Percentiles rank a stretch among this genome's conserved stretches.
Conservation (phyloP, 2,113 vertebrate genomes). For the Chlamydotis undulata region DNA sequence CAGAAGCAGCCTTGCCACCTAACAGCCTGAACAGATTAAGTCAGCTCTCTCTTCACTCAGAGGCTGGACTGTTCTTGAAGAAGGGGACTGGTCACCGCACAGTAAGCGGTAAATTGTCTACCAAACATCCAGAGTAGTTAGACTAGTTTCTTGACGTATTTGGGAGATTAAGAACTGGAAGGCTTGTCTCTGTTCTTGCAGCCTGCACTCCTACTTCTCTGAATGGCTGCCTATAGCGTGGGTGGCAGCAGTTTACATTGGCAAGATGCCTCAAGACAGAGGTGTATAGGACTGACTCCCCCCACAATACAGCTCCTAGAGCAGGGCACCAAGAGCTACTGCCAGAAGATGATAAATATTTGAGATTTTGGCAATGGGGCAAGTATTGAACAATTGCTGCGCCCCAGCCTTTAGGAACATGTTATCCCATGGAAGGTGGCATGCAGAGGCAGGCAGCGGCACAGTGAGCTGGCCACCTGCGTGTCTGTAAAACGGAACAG, state of each 20-base stretch:
- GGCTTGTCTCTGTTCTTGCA: neutral
- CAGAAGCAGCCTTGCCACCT: neutral
- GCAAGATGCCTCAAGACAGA: slow-evolving; percentile 51
- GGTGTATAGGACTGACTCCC: neutral
- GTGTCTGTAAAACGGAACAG: neutral
- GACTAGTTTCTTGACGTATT: slow-evolving; percentile 45
- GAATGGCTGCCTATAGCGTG: slow-evolving; percentile 12
- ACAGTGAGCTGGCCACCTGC: neutral
- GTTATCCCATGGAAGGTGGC: fast-evolving
- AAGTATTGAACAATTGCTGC: neutral
- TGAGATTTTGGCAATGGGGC: neutral
- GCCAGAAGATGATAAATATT: neutral
- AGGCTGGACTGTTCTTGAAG: neutral
- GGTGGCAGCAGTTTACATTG: slow-evolving; percentile 54
- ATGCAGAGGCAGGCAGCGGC: neutral
- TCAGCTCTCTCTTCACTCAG: neutral
- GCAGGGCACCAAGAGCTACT: neutral
- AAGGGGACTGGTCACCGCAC: neutral
- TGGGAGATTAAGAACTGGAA: slow-evolving; percentile 42
- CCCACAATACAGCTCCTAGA: neutral
- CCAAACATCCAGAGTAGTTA: slow-evolving; percentile 7
- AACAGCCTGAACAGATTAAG: neutral
- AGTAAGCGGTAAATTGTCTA: neutral
- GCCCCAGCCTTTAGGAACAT: neutral
- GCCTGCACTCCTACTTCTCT: slow-evolving; percentile 6